Evolutionary conservation across 35 echinoderm and acorn worm genomes (phyloP).

Genomic region (Stichopus chloronotus): DNA sequence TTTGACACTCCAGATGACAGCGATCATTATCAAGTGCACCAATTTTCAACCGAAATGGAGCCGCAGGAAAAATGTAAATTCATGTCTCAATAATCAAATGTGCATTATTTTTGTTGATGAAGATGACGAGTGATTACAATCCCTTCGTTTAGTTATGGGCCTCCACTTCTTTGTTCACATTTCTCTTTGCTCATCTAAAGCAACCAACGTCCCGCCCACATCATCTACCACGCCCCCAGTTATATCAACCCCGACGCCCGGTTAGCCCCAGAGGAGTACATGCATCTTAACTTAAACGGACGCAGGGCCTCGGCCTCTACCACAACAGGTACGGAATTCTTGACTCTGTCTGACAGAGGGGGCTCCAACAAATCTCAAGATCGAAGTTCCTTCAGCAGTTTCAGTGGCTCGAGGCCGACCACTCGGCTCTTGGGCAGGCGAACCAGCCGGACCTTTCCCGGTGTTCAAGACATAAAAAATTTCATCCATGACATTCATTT

Average conservation of each 20-base stretch:
- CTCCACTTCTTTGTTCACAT: background rate
- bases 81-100: too few species aligned
- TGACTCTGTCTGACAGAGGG: slow-evolving; percentile 67
- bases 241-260: slow-evolving; percentile 78
- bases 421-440: slow-evolving; percentile 9
- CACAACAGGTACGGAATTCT: slow-evolving; percentile 58
- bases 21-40: too few species aligned
- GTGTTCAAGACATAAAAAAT: slow-evolving; percentile 66
- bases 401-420: slow-evolving; percentile 30
- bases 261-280: slow-evolving; percentile 63
- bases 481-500: slow-evolving; percentile 74
- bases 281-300: slow-evolving; percentile 75
- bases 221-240: slow-evolving; percentile 76
- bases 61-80: too few species aligned
- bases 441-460: slow-evolving; percentile 65
- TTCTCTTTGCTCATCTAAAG: slow-evolving; percentile 17
- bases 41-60: too few species aligned
- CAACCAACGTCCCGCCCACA: slow-evolving; percentile 68
- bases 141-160: background rate
- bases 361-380: slow-evolving; percentile 20
- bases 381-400: slow-evolving; percentile 40
- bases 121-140: too few species aligned
- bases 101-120: too few species aligned
- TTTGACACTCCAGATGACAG: too few species aligned
- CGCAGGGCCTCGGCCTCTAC: slow-evolving; percentile 59